phyloP scores from a whole-genome alignment of 1,140 invertebrate species.

The Conus ventricosus region DNA sequence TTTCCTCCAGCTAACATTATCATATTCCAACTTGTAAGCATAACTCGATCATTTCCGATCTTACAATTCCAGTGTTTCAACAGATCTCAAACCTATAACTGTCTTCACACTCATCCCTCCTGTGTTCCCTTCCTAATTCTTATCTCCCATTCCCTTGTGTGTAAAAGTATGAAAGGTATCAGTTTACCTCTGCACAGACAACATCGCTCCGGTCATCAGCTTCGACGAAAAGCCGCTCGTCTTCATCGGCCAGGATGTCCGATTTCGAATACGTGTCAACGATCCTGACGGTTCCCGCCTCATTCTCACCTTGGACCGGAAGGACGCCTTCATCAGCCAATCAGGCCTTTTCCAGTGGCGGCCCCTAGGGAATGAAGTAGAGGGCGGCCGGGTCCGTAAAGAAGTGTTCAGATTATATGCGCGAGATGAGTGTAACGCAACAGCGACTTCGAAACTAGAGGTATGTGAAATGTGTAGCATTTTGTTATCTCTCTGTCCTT shows the following conservation, averaged over 20 bases:
- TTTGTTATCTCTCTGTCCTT: no score
- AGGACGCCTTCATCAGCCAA: constrained; percentile 40
- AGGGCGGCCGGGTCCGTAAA: background rate
- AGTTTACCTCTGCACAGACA: constrained; percentile 32
- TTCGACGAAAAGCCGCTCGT: constrained; percentile 26
- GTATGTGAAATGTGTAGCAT: background rate
- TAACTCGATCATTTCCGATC: no score
- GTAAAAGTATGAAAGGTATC: no score
- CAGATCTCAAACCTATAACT: no score
- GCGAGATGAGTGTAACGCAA: constrained; percentile 33
- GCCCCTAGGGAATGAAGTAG: constrained; percentile 20
- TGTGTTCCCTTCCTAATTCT: no score
- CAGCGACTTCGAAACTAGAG: constrained; percentile 14
- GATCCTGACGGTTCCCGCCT: constrained; percentile 40
- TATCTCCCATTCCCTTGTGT: no score
- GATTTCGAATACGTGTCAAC: constrained; percentile 24
- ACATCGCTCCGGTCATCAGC: constrained; percentile 32
- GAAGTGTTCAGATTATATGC: constrained; percentile 33
- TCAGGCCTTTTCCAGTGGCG: constrained; percentile 34
- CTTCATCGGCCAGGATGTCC: constrained; percentile 35
- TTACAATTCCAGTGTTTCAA: no score
- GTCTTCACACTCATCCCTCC: no score
- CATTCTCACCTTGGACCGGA: constrained; percentile 25
- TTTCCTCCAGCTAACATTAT: no score
- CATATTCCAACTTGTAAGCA: no score